These are phyloP conservation scores for Xiphorhynchus erythropygius DNA, from an alignment of 2,797 vertebrate species.

Conservation along the genomic window DNA sequence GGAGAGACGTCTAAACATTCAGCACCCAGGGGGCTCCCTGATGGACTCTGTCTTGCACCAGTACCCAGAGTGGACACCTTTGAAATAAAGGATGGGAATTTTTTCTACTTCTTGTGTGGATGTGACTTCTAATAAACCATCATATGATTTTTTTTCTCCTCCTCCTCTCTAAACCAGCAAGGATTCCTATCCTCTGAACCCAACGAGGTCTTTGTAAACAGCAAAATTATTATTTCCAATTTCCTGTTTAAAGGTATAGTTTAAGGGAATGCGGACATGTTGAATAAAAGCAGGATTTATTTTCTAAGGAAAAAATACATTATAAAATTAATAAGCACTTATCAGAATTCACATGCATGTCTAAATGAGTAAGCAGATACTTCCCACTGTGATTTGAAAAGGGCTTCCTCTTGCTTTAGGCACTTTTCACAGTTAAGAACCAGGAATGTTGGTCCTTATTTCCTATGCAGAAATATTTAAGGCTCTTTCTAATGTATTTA, in stretches of 20 bases:
- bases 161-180: neutral
- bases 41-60: neutral
- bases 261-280: neutral
- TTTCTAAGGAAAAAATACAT: neutral
- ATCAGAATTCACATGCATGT: neutral
- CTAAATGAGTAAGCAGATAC: neutral
- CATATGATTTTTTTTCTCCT: neutral
- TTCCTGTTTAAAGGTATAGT: neutral
- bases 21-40: neutral
- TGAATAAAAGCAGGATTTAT: neutral
- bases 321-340: conserved; percentile 14
- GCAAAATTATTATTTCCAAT: neutral
- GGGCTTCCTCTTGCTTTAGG: neutral
- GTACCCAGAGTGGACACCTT: neutral
- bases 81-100: neutral
- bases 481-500: conserved; percentile 61
- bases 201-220: neutral
- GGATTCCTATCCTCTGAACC: neutral
- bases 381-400: neutral
- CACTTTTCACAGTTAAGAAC: neutral
- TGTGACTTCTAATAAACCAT: neutral
- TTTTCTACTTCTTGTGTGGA: neutral
- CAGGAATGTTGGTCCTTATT: neutral
- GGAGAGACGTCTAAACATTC: neutral
- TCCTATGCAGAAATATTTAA: conserved; percentile 59